Conservation (phyloP, 2,113 vertebrate species). For the Nettapus auritus region DNA sequence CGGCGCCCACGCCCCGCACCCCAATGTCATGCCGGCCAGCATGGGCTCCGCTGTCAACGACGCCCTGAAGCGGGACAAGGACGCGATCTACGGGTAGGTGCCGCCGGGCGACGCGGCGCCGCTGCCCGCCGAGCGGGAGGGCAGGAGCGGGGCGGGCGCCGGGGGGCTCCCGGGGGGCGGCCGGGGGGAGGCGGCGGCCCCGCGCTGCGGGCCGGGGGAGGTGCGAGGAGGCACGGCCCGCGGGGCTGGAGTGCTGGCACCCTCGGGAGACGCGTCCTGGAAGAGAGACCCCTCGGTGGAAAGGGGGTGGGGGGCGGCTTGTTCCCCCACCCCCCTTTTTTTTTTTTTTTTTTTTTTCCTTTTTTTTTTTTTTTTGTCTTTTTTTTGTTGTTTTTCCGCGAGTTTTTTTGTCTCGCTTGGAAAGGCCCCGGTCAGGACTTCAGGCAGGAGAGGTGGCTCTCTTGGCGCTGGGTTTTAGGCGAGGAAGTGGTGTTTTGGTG, state of each 20-base stretch:
- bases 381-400: background rate
- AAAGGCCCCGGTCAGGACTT: conserved; percentile 3
- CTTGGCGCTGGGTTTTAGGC: conserved; percentile 51
- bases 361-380: background rate
- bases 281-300: background rate
- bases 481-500: conserved; percentile 63
- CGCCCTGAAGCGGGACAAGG: conserved; percentile 99
- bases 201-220: background rate
- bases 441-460: conserved; percentile 29
- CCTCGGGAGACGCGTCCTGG: background rate
- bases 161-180: too few relatives aligned
- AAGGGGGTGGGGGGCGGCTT: background rate
- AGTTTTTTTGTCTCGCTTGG: background rate
- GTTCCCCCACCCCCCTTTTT: background rate
- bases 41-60: conserved; percentile 99
- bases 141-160: background rate
- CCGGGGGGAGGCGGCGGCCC: background rate
- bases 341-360: background rate
- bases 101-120: background rate
- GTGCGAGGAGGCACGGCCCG: background rate
- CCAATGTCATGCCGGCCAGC: conserved; percentile 98
- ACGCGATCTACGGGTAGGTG: conserved; percentile 98
- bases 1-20: conserved; percentile 97
- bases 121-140: background rate
- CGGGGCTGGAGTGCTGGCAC: background rate